Base-by-base conservation (phyloP, 1,140 invertebrate genomes). In the Zaprionus ghesquierei region DNA sequence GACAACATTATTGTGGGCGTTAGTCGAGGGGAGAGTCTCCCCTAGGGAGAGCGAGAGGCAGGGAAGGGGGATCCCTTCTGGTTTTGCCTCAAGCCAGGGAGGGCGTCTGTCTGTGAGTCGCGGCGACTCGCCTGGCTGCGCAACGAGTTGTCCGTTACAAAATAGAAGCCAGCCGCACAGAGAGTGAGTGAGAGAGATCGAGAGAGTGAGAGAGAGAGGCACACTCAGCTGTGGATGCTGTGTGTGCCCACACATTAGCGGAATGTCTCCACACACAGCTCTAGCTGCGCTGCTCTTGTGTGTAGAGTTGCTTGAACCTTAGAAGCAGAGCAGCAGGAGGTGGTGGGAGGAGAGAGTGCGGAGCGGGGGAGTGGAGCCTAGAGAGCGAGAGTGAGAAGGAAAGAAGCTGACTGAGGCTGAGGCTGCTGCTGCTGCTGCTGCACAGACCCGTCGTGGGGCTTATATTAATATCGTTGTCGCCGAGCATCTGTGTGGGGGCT, bases 291-390 rank as follows among this genome's bases (percentile, higher is more conserved):
- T 15, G 22, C 49, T 31, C n/a, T n/a, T n/a, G n/a, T 68, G 51
- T 70, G 69, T 50, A 78, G 81, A 85, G 79, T 81, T 84, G 68
- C 60, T 80, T 71, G 70, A 80, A 77, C 64, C 84, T 89, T 89
- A 89, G 84, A 89, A 79, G 35, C 35, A 5, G 15, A 41, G 69
- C 60, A 27, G 29, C n/a, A 59, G 49, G 25, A 51, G 27, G n/a
- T n/a, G 22, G 41, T 31, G 69, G 33, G 62, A 44, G 64, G 63
- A 56, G 29, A 23, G 27, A 0, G 27, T 29, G 46, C 55, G 18
- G 53, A 31, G 13, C 4, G 12, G 22, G 23, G 29, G 29, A 15
- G 13, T n/a, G 13, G 13, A 29, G 29, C 29, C 15, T 46, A 27
- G 53, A 20, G 50, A 44, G 23, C 46, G 46, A 31, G 12, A 25